These are phyloP conservation scores for Andrena trimmerana DNA, from an alignment of 2,888 invertebrate genomes.

Conservation along the genomic window DNA sequence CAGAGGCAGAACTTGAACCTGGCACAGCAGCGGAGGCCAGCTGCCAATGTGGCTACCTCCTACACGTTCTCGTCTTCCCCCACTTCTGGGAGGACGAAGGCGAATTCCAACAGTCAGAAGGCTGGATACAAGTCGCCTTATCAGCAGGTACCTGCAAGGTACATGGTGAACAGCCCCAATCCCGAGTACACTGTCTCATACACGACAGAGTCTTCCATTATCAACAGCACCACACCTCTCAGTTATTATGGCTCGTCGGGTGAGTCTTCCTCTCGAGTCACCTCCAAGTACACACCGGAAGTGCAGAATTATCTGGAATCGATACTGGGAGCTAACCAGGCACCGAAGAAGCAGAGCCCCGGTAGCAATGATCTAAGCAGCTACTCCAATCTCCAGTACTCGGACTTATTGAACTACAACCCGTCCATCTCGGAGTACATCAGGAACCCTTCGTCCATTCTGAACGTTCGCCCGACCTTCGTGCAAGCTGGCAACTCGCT, in stretches of 20 bases:
- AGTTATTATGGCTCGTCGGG: constrained; percentile 62
- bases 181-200: constrained; percentile 74
- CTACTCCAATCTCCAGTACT: constrained; percentile 75
- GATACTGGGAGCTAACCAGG: constrained; percentile 1
- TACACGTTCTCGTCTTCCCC: constrained; percentile 32
- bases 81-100: not conserved
- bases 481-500: constrained; percentile 82
- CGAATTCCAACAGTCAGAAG: constrained; percentile 11
- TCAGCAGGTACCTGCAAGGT: constrained; percentile 63
- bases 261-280: constrained; percentile 57
- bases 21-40: constrained; percentile 54
- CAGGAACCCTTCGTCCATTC: constrained; percentile 81
- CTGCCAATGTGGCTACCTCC: not conserved
- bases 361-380: constrained; percentile 35
- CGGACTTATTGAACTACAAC: constrained; percentile 80
- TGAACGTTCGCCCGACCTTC: constrained; percentile 83
- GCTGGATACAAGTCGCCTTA: constrained; percentile 9
- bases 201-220: constrained; percentile 49
- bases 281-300: constrained; percentile 73
- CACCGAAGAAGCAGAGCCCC: constrained; percentile 43
- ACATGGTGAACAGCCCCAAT: constrained; percentile 76
- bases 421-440: constrained; percentile 83
- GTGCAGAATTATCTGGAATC: constrained; percentile 73
- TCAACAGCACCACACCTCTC: constrained; percentile 50
- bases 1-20: constrained; percentile 53